Evolutionary conservation across 2,888 invertebrate species (phyloP).

Genomic region (Cantharis nigra): DNA sequence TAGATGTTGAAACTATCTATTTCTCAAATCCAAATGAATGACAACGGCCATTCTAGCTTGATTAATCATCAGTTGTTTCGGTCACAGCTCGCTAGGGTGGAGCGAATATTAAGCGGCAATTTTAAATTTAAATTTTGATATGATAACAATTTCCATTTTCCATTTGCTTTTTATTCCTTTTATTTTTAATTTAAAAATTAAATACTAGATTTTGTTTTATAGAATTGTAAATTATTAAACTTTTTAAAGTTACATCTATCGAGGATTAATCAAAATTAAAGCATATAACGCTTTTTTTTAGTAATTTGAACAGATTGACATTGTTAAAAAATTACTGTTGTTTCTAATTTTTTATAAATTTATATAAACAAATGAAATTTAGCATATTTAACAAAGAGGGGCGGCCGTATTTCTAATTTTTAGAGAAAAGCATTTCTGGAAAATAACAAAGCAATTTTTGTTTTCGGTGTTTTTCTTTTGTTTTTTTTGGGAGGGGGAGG

Average conservation of each 20-base stretch:
- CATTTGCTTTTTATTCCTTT: background rate
- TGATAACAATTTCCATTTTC: background rate
- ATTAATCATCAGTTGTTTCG: constrained; percentile 54
- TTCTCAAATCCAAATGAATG: constrained; percentile 47
- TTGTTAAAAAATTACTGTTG: too few relatives aligned
- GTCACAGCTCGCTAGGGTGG: constrained; percentile 37
- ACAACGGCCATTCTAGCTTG: constrained; percentile 53
- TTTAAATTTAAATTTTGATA: constrained; percentile 6
- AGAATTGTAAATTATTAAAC: background rate
- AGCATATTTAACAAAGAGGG: too few relatives aligned
- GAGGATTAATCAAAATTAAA: too few relatives aligned
- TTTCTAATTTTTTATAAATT: too few relatives aligned
- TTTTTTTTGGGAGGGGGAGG: too few relatives aligned
- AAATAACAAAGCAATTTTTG: too few relatives aligned
- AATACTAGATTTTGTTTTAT: background rate
- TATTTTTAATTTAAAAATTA: background rate
- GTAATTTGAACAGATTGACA: too few relatives aligned
- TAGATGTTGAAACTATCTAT: constrained; percentile 34
- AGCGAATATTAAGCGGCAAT: constrained; percentile 4
- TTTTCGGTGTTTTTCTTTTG: too few relatives aligned
- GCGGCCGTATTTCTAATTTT: too few relatives aligned
- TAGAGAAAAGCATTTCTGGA: too few relatives aligned
- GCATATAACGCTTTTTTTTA: too few relatives aligned
- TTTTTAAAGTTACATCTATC: background rate
- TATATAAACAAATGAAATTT: too few relatives aligned